Base-by-base conservation (phyloP, 1,140 invertebrate species). In the Drosophila mauritiana region DNA sequence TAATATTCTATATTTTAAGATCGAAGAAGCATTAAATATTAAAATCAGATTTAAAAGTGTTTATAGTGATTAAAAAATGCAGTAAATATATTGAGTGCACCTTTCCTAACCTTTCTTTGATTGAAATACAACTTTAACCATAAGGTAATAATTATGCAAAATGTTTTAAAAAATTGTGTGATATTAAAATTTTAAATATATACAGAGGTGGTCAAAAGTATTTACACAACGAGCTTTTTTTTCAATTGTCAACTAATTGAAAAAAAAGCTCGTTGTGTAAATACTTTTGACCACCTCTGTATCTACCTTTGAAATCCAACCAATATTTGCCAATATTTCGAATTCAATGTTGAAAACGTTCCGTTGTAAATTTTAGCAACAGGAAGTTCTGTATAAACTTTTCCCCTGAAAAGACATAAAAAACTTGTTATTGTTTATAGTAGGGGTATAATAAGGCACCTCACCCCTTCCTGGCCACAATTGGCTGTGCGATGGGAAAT, bases 371-470 rank as follows among this genome's bases (percentile, higher is more conserved):
- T 64, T 67, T 53, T 68, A 68, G 51, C 67, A 67, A 70, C 67
- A 70, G 67, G 64, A 70, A 70, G 48, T 70, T 70, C 46, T 27
- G 51, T 40, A 11, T 34, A 69, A 69, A 56, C 63, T 56, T 40
- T 70, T 70, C 51, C 42, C 11, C 46, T n/a, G 42, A 70, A 70
- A 70, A 70, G 63, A 70, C 67, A 70, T 70, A 55, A 69, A 69
- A 68, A 70, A 53, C 52, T 37, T 70, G 64, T 69, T 70, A 69
- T 69, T 70, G 67, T 69, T 70, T 70, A 69, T 69, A 70, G 22
- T 39, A 40, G 63, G 64, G 61, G 64, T 42, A 46, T 63, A 65
- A 45, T 52, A 51, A 40, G 17, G 12, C 22, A 15, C 31, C 31
- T 20, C 61, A 31, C 45, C 45, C 20, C 36, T 34, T 27, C 4